Evolutionary conservation across 1,140 invertebrate species (phyloP).

Genomic region (Augochlora pura): DNA sequence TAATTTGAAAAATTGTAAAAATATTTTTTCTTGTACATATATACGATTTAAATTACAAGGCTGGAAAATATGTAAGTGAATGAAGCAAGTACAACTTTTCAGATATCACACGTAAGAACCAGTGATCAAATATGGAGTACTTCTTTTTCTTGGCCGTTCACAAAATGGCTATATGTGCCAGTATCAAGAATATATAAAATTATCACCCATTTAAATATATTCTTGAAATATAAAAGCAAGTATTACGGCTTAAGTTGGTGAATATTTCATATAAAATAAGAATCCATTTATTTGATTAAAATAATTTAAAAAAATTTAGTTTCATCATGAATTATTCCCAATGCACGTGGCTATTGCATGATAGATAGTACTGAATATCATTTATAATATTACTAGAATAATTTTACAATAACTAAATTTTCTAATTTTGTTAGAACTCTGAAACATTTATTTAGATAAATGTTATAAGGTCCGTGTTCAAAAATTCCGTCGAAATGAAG

Average conservation of each 20-base stretch:
- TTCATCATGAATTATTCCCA: not conserved
- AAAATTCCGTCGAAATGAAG: not conserved
- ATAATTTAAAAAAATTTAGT: not conserved
- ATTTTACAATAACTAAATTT: not conserved
- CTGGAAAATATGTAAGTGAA: not conserved
- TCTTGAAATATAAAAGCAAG: not conserved
- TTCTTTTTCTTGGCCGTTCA: slow-evolving; percentile 35
- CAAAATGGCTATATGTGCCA: slow-evolving; percentile 55
- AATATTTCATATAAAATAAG: not conserved
- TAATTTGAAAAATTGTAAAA: not conserved
- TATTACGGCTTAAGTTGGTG: too few relatives aligned
- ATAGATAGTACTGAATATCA: not conserved
- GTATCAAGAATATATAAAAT: not conserved
- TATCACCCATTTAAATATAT: not conserved
- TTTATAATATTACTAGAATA: not conserved
- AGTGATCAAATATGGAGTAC: slow-evolving; percentile 49
- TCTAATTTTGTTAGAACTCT: not conserved
- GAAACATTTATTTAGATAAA: not conserved
- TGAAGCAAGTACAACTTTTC: not conserved
- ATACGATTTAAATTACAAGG: too few relatives aligned
- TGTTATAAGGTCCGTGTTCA: not conserved
- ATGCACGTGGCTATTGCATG: slow-evolving; percentile 21
- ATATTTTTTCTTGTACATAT: not conserved
- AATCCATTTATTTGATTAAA: not conserved
- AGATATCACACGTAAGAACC: not conserved